Conservation (phyloP, 2,113 vertebrate genomes). For the Empidonax traillii region DNA sequence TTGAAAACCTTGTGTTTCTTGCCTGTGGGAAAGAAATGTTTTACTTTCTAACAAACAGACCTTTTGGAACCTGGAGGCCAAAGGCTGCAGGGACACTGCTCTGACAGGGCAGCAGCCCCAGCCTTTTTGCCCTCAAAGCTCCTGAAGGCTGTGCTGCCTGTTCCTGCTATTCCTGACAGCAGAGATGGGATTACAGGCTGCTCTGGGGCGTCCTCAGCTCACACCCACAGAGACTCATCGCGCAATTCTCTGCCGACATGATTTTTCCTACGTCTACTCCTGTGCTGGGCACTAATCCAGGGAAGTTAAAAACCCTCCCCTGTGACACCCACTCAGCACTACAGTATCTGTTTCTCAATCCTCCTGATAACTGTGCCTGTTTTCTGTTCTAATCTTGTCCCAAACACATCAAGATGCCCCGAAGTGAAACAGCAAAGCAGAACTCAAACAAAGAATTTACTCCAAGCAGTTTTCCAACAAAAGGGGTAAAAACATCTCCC, state of each 20-base stretch:
- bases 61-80: background rate
- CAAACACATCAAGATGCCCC: background rate
- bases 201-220: slow-evolving; percentile 10
- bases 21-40: background rate
- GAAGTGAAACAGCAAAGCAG: background rate
- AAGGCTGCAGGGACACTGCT: background rate
- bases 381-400: slow-evolving; percentile 6
- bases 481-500: background rate
- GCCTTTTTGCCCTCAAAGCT: background rate
- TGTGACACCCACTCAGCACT: background rate
- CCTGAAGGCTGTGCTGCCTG: background rate
- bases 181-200: slow-evolving; percentile 14
- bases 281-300: slow-evolving; percentile 10
- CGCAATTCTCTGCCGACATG: background rate
- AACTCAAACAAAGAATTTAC: background rate
- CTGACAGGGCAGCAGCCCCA: background rate
- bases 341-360: slow-evolving; percentile 36
- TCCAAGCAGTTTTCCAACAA: background rate
- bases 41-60: background rate
- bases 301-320: background rate
- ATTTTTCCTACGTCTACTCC: slow-evolving; percentile 13
- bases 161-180: background rate
- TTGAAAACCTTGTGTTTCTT: background rate
- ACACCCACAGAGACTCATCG: background rate
- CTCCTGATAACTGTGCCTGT: background rate